A percentile compares a stretch with the other conserved stretches of the same genome.
Evolutionary conservation across 2,888 invertebrate species (phyloP).

Genomic region (Temnothorax rugatulus): DNA sequence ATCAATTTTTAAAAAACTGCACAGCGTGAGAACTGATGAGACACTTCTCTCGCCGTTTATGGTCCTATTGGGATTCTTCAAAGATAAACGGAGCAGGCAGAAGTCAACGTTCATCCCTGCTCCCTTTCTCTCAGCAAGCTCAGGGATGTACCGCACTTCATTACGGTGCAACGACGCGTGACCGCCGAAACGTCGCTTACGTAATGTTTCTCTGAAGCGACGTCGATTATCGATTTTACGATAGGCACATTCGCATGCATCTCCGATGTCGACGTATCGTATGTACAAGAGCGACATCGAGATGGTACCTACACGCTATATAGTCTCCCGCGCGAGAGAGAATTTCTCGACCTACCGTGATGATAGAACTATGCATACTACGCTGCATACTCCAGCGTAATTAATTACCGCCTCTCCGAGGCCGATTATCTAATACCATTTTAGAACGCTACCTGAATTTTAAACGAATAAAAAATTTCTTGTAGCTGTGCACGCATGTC

Average conservation of each 20-base stretch:
- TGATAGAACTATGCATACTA: conserved; percentile 1
- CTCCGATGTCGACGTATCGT: neutral
- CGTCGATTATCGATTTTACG: conserved; percentile 68
- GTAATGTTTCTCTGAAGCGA: conserved; percentile 48
- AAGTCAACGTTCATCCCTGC: neutral
- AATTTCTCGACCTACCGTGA: conserved; percentile 26
- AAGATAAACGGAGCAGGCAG: neutral
- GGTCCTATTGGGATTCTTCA: neutral
- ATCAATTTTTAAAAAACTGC: neutral
- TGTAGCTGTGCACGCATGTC: neutral
- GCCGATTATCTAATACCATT: neutral
- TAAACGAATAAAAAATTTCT: neutral
- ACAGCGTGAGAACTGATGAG: neutral
- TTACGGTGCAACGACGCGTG: conserved; percentile 73
- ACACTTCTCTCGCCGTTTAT: neutral
- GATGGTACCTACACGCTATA: neutral
- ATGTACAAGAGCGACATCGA: neutral
- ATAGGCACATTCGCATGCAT: conserved; percentile 10
- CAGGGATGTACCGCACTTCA: conserved; percentile 76
- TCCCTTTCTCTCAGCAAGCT: conserved; percentile 21
- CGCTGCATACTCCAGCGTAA: conserved; percentile 15
- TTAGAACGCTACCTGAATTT: neutral
- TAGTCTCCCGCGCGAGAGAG: neutral
- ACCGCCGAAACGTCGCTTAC: conserved; percentile 55
- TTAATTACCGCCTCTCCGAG: conserved; percentile 19